Conservation (phyloP, 2,797 vertebrate species). For the Todus mexicanus region DNA sequence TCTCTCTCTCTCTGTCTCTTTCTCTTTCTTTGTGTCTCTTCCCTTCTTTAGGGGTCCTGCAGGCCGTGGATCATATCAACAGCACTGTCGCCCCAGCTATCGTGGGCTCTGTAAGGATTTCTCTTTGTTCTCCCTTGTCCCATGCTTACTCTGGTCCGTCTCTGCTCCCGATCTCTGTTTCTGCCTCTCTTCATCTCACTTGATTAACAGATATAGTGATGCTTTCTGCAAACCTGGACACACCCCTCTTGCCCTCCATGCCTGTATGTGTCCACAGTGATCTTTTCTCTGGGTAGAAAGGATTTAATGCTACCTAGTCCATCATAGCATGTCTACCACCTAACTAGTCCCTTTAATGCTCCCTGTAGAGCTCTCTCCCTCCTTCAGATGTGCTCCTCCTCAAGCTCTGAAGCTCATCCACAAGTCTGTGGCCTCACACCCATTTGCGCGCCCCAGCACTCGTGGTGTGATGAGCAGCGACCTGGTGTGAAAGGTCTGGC, state of each 20-base stretch:
- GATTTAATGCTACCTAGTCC: not conserved
- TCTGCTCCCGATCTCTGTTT: not conserved
- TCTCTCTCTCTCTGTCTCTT: not conserved
- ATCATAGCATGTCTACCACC: not conserved
- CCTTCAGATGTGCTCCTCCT: not conserved
- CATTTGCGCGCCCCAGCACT: not conserved
- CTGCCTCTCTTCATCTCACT: conserved; percentile 33
- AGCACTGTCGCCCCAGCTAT: conserved; percentile 87
- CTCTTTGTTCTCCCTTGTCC: conserved; percentile 48
- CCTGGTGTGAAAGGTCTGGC: not conserved
- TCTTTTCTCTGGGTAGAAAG: conserved; percentile 19
- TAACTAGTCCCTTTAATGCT: not conserved
- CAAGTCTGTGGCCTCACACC: not conserved
- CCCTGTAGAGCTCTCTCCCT: not conserved
- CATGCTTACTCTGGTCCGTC: not conserved
- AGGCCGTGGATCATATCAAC: conserved; percentile 92
- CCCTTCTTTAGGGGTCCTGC: conserved; percentile 82
- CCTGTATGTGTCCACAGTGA: not conserved
- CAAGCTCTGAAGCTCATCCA: not conserved
- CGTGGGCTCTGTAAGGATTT: conserved; percentile 84
- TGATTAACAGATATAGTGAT: not conserved
- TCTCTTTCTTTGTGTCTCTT: conserved; percentile 33
- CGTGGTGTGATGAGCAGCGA: not conserved
- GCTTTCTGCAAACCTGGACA: conserved; percentile 1
- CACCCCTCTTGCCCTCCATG: not conserved